phyloP scores from a whole-genome alignment of 1,140 invertebrate genomes.

The Sinella curviseta region DNA sequence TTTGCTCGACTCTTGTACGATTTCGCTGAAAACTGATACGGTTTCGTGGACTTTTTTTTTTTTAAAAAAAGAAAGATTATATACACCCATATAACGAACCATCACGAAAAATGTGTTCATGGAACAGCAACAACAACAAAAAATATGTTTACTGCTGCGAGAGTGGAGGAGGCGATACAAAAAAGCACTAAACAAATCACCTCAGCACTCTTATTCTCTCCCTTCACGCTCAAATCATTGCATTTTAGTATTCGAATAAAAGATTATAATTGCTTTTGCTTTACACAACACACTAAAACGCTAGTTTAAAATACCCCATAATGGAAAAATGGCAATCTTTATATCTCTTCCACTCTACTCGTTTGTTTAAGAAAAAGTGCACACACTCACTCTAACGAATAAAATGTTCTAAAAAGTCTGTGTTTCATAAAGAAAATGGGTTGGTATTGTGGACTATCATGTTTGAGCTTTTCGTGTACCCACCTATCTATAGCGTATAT shows the following conservation, averaged over 20 bases:
- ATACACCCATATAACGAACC: too few species aligned
- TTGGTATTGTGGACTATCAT: too few species aligned
- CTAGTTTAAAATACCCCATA: background rate
- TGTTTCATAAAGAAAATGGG: background rate
- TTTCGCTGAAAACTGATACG: too few species aligned
- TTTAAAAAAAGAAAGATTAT: too few species aligned
- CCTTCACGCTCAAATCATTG: background rate
- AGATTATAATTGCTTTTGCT: background rate
- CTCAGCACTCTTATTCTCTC: background rate
- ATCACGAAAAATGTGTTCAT: too few species aligned
- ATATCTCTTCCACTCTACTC: background rate
- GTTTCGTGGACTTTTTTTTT: too few species aligned
- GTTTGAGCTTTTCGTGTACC: background rate
- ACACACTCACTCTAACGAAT: background rate
- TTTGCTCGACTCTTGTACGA: background rate
- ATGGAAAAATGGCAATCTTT: background rate
- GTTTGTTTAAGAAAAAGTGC: background rate
- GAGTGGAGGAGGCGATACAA: background rate
- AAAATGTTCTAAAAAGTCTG: slow-evolving; percentile 16
- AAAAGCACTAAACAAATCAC: background rate
- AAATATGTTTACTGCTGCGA: background rate
- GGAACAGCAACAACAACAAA: too few species aligned
- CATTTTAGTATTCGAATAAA: background rate
- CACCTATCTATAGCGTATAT: too few species aligned
- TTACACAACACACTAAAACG: background rate